Conservation (phyloP, 2,888 invertebrate genomes). For the Pollenia amentaria region DNA sequence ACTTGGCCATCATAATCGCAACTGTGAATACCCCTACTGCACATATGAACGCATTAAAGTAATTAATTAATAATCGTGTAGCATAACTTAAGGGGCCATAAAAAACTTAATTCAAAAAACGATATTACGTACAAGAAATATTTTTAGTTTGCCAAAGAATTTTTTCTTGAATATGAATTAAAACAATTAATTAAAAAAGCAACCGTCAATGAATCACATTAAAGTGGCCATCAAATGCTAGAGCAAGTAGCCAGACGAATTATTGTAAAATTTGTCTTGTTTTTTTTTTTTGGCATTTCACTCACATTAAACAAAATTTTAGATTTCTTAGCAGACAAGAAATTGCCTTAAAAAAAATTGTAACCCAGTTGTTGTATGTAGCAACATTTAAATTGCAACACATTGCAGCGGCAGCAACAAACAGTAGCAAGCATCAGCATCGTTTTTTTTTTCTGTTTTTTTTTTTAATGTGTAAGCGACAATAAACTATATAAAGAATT, state of each 20-base stretch:
- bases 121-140: neutral
- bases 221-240: constrained; percentile 50
- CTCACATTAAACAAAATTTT: neutral
- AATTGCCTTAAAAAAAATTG: constrained; percentile 24
- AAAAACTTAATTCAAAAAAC: neutral
- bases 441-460: too few species aligned
- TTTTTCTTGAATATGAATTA: constrained; percentile 19
- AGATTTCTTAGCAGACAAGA: constrained; percentile 22
- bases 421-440: constrained; percentile 10
- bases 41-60: neutral
- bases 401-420: neutral
- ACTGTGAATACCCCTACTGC: constrained; percentile 7
- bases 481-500: constrained; percentile 56
- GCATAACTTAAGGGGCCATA: constrained; percentile 59
- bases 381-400: constrained; percentile 45
- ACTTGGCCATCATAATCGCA: too few species aligned
- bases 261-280: neutral
- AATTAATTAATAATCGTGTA: constrained; percentile 36
- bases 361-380: constrained; percentile 50
- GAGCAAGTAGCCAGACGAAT: constrained; percentile 30
- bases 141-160: constrained; percentile 15
- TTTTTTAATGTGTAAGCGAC: constrained; percentile 29
- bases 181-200: constrained; percentile 60
- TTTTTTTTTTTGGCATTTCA: neutral
- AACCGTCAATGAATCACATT: constrained; percentile 63